phyloP scores from a whole-genome alignment of 2,113 vertebrate species.

The Sturnus vulgaris region DNA sequence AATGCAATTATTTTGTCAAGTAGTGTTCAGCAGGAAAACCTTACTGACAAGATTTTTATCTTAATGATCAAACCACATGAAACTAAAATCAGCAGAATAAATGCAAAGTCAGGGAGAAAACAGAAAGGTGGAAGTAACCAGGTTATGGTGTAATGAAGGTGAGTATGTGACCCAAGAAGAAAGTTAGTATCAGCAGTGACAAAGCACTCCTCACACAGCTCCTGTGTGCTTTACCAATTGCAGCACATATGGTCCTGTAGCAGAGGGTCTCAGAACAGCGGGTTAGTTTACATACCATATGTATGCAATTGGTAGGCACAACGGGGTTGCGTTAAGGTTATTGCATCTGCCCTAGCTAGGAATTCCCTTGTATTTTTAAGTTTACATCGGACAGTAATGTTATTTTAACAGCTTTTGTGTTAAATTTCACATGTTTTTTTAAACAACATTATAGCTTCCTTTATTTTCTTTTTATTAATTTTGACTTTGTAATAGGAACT shows the following conservation, averaged over 20 bases:
- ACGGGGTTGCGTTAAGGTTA: constrained; percentile 38
- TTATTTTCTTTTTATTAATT: constrained; percentile 61
- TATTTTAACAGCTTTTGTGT: constrained; percentile 62
- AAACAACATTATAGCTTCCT: constrained; percentile 48
- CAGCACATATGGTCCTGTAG: constrained; percentile 40
- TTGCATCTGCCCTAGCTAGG: constrained; percentile 33
- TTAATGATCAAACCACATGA: neutral
- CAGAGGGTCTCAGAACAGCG: constrained; percentile 41
- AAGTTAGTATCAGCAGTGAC: constrained; percentile 6
- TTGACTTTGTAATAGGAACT: constrained; percentile 50
- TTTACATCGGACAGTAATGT: constrained; percentile 32
- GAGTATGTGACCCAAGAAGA: neutral
- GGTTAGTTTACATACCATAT: constrained; percentile 41
- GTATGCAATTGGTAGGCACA: constrained; percentile 41
- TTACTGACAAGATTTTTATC: neutral
- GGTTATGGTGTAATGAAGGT: neutral
- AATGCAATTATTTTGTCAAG: neutral
- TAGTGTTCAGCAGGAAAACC: neutral
- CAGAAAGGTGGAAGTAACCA: neutral
- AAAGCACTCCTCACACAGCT: constrained; percentile 17
- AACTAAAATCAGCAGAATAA: neutral
- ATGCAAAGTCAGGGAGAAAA: neutral
- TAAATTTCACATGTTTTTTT: constrained; percentile 57
- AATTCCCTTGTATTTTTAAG: constrained; percentile 51
- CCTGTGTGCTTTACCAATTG: neutral